These are phyloP conservation scores for Gymnosoma rotundatum DNA, from an alignment of 2,888 invertebrate species.

Conservation along the genomic window DNA sequence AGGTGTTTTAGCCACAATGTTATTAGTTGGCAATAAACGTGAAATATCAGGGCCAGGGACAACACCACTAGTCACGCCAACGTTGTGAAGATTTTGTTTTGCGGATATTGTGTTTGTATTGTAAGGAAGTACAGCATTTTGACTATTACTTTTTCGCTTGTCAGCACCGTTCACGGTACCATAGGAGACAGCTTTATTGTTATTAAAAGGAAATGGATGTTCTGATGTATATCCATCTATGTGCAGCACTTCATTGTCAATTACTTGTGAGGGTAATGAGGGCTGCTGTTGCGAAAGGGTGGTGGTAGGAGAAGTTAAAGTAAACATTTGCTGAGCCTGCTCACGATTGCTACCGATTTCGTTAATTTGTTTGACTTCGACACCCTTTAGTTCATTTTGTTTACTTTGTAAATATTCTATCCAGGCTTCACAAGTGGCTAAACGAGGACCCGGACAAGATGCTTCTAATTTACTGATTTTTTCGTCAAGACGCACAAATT, in stretches of 20 bases:
- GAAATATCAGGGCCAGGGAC: constrained; percentile 55
- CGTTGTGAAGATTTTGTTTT: constrained; percentile 16
- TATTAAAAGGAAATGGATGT: constrained; percentile 17
- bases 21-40: constrained; percentile 64
- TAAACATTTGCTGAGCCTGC: background rate
- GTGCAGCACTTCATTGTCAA: constrained; percentile 38
- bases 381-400: constrained; percentile 75
- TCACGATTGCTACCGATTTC: constrained; percentile 16
- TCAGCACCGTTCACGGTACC: constrained; percentile 1
- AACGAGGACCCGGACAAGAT: constrained; percentile 79
- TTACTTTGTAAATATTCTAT: constrained; percentile 79
- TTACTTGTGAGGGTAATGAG: constrained; percentile 54
- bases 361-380: constrained; percentile 69
- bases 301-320: constrained; percentile 1
- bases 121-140: constrained; percentile 53
- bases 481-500: constrained; percentile 79
- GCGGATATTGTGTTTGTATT: constrained; percentile 22
- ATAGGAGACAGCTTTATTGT: constrained; percentile 58
- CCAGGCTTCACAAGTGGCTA: constrained; percentile 81
- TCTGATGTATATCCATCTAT: constrained; percentile 59
- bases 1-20: constrained; percentile 76
- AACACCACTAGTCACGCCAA: constrained; percentile 45
- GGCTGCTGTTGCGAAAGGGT: constrained; percentile 1
- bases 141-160: background rate
- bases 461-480: constrained; percentile 79